Base-by-base conservation (phyloP, 2,888 invertebrate species). In the Acronicta alni region DNA sequence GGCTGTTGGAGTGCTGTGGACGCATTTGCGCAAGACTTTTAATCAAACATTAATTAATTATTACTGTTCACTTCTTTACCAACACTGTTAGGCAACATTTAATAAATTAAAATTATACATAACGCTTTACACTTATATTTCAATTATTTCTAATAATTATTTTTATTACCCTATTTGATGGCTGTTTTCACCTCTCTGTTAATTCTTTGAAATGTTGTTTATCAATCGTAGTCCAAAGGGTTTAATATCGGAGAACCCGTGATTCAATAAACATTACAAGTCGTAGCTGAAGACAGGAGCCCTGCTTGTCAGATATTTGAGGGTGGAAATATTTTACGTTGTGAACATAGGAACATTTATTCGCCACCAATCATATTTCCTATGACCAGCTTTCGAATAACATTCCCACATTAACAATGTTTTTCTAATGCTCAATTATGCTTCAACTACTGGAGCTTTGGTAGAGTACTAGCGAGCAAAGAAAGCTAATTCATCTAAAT, bases 241-340 rank as follows among this genome's bases (percentile, higher is more conserved):
- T 26, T 23, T 12, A 43, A 58, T 39, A 49, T 60, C 60, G 58
- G 30, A 41, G 39, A 71, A 65, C 54, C 44, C 53, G 35, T 44
- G 48, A 45, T 55, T 15, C 43, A 67, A 39, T 47, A 56, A 51
- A 35, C 23, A 52, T 54, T 53, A 45, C 46, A 45, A 49, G 86
- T 89, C 91, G 91, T 87, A 91, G 92, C 93, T 92, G 93, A 93
- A 82, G 92, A 93, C 85, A 88, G 90, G 93, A 86, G 77, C 87
- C 81, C 93, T 94, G 93, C 93, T 84, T 90, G 82, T 92, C 93
- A 91, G 93, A 94, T 88, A 92, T 85, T 83, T 70, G 93, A 93
- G 93, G 93, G 91, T 77, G 38, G 43, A 37, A 53, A 26, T 30
- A 44, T 23, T 55, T 41, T 47, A 41, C 54, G 80, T 84, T 90